phyloP scores from a whole-genome alignment of 64 coral and sea anemone species.

The Pocillopora verrucosa region DNA sequence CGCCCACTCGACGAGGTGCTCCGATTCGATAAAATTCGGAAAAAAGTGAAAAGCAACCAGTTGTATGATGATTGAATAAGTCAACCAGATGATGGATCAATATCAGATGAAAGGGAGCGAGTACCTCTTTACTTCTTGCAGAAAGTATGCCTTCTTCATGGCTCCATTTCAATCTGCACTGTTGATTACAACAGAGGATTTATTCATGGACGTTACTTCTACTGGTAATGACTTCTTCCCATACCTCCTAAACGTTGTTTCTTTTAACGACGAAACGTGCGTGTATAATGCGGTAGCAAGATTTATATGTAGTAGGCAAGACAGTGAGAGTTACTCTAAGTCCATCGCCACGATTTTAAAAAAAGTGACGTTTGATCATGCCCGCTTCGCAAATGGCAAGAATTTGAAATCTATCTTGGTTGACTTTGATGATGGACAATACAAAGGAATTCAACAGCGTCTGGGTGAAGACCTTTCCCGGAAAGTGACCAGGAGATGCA shows the following conservation, averaged over 20 bases:
- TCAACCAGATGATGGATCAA: slow-evolving; percentile 44
- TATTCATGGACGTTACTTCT: slow-evolving; percentile 57
- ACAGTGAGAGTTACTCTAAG: slow-evolving; percentile 27
- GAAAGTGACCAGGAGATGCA: slow-evolving; percentile 29
- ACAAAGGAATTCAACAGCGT: slow-evolving; percentile 28
- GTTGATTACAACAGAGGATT: slow-evolving; percentile 25
- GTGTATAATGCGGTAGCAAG: slow-evolving; percentile 49
- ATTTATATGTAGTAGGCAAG: slow-evolving; percentile 53
- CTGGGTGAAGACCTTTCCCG: slow-evolving; percentile 35
- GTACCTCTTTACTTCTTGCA: slow-evolving; percentile 34
- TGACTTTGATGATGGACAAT: slow-evolving; percentile 48
- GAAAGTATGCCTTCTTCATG: slow-evolving; percentile 72
- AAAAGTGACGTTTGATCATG: slow-evolving; percentile 35
- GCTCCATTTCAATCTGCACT: slow-evolving; percentile 47
- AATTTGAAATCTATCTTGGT: slow-evolving; percentile 38
- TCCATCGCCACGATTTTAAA: slow-evolving; percentile 33
- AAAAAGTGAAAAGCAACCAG: not conserved
- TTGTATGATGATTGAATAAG: not conserved
- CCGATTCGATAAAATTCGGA: slow-evolving; percentile 5
- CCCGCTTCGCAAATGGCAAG: slow-evolving; percentile 7
- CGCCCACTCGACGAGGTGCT: not conserved
- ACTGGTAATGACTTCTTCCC: slow-evolving; percentile 58
- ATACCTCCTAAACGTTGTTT: slow-evolving; percentile 59
- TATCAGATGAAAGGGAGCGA: slow-evolving; percentile 43
- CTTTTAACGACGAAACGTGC: slow-evolving; percentile 46